Conservation (phyloP, 2,113 vertebrate species). For the Hippocampus guttulatus region DNA sequence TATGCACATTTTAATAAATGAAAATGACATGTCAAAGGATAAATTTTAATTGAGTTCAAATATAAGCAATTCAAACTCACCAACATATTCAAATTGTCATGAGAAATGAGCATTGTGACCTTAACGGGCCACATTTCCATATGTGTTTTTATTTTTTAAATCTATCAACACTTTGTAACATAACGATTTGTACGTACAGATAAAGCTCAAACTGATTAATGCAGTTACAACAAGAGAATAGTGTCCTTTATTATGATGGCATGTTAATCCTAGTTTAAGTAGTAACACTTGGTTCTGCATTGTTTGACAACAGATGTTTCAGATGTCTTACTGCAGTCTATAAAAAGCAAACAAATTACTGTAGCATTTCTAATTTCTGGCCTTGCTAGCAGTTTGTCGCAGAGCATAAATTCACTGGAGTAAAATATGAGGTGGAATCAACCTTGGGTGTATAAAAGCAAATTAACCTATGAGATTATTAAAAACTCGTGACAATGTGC, state of each 20-base stretch:
- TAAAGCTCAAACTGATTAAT: conserved; percentile 3
- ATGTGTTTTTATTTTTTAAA: neutral
- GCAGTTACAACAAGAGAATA: neutral
- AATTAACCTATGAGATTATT: neutral
- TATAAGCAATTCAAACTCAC: neutral
- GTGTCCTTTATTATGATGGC: neutral
- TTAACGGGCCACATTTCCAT: no score
- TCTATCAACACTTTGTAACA: neutral
- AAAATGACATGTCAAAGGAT: neutral
- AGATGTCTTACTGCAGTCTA: conserved; percentile 18
- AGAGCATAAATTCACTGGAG: neutral
- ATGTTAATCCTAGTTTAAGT: conserved; percentile 39
- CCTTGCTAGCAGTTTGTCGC: neutral
- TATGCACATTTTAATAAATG: neutral
- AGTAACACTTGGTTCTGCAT: conserved; percentile 33
- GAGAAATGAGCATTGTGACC: neutral
- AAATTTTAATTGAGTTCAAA: neutral
- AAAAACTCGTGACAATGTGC: neutral
- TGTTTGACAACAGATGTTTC: neutral
- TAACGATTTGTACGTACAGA: neutral
- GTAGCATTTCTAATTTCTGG: neutral
- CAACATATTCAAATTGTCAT: neutral
- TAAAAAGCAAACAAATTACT: neutral
- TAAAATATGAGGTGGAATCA: neutral
- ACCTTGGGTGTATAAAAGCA: neutral